Base-by-base conservation (phyloP, 2,888 invertebrate species). In the Eugnorisma glareosa region DNA sequence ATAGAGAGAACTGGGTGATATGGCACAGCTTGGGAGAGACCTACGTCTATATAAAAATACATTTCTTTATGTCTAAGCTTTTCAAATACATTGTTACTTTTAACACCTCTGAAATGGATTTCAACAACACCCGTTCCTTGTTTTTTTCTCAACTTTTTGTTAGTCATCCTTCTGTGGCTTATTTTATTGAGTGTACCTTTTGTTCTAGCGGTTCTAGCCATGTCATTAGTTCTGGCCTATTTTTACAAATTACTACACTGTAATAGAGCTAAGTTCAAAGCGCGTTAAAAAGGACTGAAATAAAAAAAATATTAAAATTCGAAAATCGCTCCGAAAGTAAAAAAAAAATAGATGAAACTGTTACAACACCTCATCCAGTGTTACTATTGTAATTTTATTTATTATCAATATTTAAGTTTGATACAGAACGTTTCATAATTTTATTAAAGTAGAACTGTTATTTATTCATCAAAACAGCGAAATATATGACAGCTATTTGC, bases 161-260 rank as follows among this genome's bases (percentile, higher is more conserved):
- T 0, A 24, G 35, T 69, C 15, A n/a, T 8, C 1, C 69, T 83
- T 78, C 69, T 78, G 74, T 4, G 4, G 7, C 45, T 48, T 24
- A 6, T 43, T 73, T 13, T 51, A 7, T 64, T 24, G 15, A 18
- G 64, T 69, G 72, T 28, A 8, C 43, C 82, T 69, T 78, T 83
- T 84, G 85, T 83, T 81, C 63, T 57, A 69, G 61, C 15, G 24
- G 66, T 51, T 84, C 73, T 72, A 73, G 67, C 57, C 77, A 35
- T 78, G 78, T 84, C 82, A 86, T 86, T 86, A 84, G 77, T 78
- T 80, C 73, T 86, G 86, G 73, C 85, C 82, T 80, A 86, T 79
- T 84, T 84, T 86, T 80, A 76, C 68, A 78, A 84, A 84, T 84
- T 84, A 81, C 77, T 61, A 21, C 37, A 43, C 51, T 68, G 51